A percentile compares a stretch with the other conserved stretches of the same genome.
These are phyloP conservation scores for Balaenoptera acutorostrata DNA, from an alignment of 2,113 vertebrate genomes.

Conservation along the genomic window DNA sequence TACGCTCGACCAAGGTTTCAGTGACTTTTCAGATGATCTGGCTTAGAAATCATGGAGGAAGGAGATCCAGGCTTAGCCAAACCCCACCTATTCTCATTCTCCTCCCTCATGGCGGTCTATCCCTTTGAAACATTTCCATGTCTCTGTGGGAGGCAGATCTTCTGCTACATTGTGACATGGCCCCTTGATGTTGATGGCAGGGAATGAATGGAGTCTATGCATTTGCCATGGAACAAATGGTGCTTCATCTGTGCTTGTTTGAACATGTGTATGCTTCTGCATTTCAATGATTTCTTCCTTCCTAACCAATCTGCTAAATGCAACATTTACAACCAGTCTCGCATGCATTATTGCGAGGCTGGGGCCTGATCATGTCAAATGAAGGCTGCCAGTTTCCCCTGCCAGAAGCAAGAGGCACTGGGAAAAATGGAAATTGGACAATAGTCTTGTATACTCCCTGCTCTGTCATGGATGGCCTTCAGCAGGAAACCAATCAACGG, in stretches of 20 bases:
- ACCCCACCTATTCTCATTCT: background rate
- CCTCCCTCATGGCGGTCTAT: background rate
- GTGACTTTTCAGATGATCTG: background rate
- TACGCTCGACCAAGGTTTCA: background rate
- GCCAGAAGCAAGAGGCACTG: conserved; percentile 40
- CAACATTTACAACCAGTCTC: conserved; percentile 42
- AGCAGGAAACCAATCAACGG: conserved; percentile 54
- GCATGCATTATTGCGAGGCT: background rate
- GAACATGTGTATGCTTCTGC: background rate
- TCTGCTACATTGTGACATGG: background rate
- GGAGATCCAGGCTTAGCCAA: background rate
- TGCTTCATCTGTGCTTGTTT: background rate
- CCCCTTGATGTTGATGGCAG: background rate
- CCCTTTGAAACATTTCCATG: background rate
- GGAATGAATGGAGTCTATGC: background rate
- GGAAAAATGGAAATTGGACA: conserved; percentile 53
- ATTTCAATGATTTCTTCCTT: conserved; percentile 10
- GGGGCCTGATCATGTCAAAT: background rate
- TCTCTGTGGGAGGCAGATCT: background rate
- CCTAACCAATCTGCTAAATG: conserved; percentile 6
- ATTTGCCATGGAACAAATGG: conserved; percentile 23
- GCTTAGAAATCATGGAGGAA: background rate
- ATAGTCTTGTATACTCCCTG: conserved; percentile 48
- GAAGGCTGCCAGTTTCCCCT: conserved; percentile 27
- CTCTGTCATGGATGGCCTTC: conserved; percentile 57